Base-by-base conservation (phyloP, 2,888 invertebrate genomes). In the Netelia fuscicornis region DNA sequence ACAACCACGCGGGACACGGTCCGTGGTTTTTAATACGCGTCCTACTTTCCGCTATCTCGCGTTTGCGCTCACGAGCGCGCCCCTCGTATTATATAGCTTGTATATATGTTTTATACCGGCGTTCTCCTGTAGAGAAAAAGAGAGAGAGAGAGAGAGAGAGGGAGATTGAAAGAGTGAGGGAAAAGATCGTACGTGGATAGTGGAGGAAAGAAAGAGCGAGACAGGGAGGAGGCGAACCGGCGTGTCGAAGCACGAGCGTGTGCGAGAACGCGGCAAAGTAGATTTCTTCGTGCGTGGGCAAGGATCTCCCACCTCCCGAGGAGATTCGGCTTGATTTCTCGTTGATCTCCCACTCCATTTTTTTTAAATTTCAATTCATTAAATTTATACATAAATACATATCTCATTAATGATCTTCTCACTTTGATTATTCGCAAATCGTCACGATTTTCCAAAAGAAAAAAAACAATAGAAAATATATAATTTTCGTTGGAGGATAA, bases 21-120 rank as follows among this genome's bases (percentile, higher is more conserved):
- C 91, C 92, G 93, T 92, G 93, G 92, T 93, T 93, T 93, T 93
- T 93, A 93, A 93, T 93, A 93, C 92, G 93, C 92, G 93, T 93
- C 93, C 93, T 93, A 93, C 93, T 93, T 93, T 93, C 91, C 90
- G 92, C 90, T 91, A 91, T 92, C 90, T 90, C 90, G 86, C 85
- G 85, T 89, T 87, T 83, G 78, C 77, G 83, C 87, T 78, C 86
- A 79, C 87, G 86, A 76, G 68, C 81, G 81, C 82, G 80, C 65
- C 48, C 48, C n/a, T 58, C 25, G 44, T 60, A 30, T 58, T 67
- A 74, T 72, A 54, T 60, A 80, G 44, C 77, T 23, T 20, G 76
- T 25, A 56, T 56, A 70, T 56, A 42, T 56, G 30, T 9, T n/a
- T n/a, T 65, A 56, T 67, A 67, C 65, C 80, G 74, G 74, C 79